These are phyloP conservation scores for Drosophila aldrichi DNA, from an alignment of 2,888 invertebrate genomes.

Conservation along the genomic window DNA sequence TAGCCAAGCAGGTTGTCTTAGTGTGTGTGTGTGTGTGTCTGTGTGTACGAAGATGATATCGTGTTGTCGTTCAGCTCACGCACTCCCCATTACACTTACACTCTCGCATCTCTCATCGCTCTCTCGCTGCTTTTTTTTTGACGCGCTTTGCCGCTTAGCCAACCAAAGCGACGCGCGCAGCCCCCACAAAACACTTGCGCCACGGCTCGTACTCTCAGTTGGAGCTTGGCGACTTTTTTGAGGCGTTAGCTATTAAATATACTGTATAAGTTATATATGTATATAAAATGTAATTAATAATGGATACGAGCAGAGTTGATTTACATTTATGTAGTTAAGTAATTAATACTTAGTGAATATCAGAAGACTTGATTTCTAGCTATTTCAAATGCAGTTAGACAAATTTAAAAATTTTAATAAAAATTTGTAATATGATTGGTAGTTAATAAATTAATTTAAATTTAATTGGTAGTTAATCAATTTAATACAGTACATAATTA, in stretches of 20 bases:
- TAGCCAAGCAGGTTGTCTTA: slow-evolving; percentile 56
- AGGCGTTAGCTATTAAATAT: not conserved
- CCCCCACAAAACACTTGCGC: slow-evolving; percentile 49
- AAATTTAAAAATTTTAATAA: no score
- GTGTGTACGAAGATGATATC: slow-evolving; percentile 69
- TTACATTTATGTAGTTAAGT: no score
- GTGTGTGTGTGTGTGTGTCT: slow-evolving; percentile 29
- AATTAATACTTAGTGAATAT: no score
- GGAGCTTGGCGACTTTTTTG: slow-evolving; percentile 6
- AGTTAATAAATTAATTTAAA: no score
- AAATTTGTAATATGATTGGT: no score
- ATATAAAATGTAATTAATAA: not conserved
- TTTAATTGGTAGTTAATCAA: no score
- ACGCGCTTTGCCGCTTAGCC: slow-evolving; percentile 41
- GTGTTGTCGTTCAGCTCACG: slow-evolving; percentile 69
- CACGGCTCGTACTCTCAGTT: slow-evolving; percentile 24
- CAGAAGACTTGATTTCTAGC: no score
- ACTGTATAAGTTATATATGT: no score
- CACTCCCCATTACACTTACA: slow-evolving; percentile 65
- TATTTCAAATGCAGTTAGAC: no score
- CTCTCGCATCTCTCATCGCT: slow-evolving; percentile 36
- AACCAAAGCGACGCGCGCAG: slow-evolving; percentile 58
- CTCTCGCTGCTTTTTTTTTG: slow-evolving; percentile 23
- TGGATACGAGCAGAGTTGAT: not conserved
- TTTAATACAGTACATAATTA: no score